phyloP scores from a whole-genome alignment of 2,888 invertebrate species.

The Polydesmus complanatus region DNA sequence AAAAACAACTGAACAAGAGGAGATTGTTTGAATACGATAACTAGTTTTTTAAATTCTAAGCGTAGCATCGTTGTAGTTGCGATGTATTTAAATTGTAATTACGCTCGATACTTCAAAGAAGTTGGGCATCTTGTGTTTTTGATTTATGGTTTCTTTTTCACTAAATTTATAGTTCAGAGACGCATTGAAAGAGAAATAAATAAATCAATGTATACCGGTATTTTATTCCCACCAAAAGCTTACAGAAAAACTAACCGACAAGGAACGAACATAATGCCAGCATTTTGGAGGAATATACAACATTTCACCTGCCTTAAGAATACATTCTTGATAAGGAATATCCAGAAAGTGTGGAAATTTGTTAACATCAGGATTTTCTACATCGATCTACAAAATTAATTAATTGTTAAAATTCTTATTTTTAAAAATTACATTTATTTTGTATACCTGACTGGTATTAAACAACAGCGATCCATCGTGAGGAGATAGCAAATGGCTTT shows the following conservation, averaged over 20 bases:
- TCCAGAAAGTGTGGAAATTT: slow-evolving; percentile 52
- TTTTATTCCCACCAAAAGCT: slow-evolving; percentile 89
- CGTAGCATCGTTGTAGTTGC: no score
- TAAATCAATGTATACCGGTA: background rate
- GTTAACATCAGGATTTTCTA: slow-evolving; percentile 55
- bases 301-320: slow-evolving; percentile 56
- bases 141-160: background rate
- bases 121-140: background rate
- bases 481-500: slow-evolving; percentile 59
- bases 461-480: slow-evolving; percentile 55
- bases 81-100: no score
- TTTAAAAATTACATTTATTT: background rate
- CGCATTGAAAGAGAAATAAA: background rate
- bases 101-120: no score
- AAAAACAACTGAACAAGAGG: no score
- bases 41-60: no score
- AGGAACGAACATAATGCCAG: slow-evolving; percentile 92
- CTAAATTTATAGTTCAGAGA: no score
- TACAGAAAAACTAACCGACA: slow-evolving; percentile 82
- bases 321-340: slow-evolving; percentile 30
- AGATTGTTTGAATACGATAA: no score
- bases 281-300: slow-evolving; percentile 86
- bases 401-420: background rate
- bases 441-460: slow-evolving; percentile 62
- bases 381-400: slow-evolving; percentile 47